Evolutionary conservation across 2,888 invertebrate species (phyloP), one percentile per base, ranked within the genome.

Genomic region (Pammene aurita): DNA sequence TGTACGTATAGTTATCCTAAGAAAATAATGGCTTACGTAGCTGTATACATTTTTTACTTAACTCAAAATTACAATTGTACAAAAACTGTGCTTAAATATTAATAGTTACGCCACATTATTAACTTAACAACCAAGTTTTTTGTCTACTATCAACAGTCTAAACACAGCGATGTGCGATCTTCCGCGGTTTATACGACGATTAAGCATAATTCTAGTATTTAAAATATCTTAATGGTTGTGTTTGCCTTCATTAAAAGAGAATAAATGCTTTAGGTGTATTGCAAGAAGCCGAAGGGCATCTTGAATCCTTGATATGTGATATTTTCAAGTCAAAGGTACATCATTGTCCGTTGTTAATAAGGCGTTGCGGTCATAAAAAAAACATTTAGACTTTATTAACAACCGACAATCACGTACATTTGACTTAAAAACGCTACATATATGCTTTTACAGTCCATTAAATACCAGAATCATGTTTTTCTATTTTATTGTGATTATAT

Each of bases 231-330:
- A 42, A 67, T 67, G 61, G 41, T 26, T 42, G n/a, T 48, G 55
- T 62, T 52, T 58, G 44, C 52, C 18, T 44, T 38, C 18, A 68
- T 68, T 58, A 68, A 57, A 68, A 68, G 35, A 54, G 35, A 63
- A 64, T 68, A 18, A 64, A 56, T 18, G 38, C 10, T 14, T 11
- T 52, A 11, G 10, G 5, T 38, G 41, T 63, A 26, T 26, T 55
- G 0, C 26, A 56, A 2, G 18, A 63, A 50, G 62, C 48, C 5
- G 18, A 63, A 50, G 62, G 48, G 50, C n/a, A 5, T 50, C 5
- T 26, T 26, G 5, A 26, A 50, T 50, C 5, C 11, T 48, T 48
- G 9, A 50, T 2, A 46, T 11, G 34, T 34, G 26, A 26, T 5
- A 9, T 18, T 42, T 42, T n/a, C n/a, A n/a, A n/a, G n/a, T n/a